Percentiles rank a stretch among this genome's conserved stretches.
Evolutionary conservation across 2,888 invertebrate genomes (phyloP).

Genomic region (Meandrusa payeni): DNA sequence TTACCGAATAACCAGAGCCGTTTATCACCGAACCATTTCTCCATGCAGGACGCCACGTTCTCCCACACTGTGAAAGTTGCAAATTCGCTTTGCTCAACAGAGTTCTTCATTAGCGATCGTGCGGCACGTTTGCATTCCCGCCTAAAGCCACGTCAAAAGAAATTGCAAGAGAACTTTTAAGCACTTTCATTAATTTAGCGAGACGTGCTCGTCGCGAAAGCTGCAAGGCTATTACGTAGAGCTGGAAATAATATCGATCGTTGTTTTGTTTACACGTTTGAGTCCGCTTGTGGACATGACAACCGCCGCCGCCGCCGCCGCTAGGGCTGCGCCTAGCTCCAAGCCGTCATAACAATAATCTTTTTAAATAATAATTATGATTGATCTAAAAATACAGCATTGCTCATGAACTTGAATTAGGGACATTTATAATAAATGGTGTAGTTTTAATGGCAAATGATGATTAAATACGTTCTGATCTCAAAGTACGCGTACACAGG

Average conservation of each 20-base stretch:
- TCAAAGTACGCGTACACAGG: too few relatives aligned
- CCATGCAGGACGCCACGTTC: conserved; percentile 85
- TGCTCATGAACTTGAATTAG: too few relatives aligned
- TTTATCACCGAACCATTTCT: conserved; percentile 96
- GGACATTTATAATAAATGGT: too few relatives aligned
- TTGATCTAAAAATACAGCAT: too few relatives aligned
- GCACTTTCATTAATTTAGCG: conserved; percentile 21
- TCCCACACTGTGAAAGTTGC: conserved; percentile 63
- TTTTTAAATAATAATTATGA: too few relatives aligned
- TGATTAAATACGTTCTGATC: too few relatives aligned
- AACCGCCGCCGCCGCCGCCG: conserved; percentile 71
- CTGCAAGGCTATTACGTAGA: conserved; percentile 56
- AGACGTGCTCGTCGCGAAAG: conserved; percentile 50
- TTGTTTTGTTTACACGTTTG: conserved; percentile 74
- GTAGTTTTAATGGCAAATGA: too few relatives aligned
- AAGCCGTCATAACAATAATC: too few relatives aligned
- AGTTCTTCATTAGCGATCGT: conserved; percentile 63
- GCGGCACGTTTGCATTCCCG: conserved; percentile 53
- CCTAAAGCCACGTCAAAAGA: conserved; percentile 44
- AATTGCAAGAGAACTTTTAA: conserved; percentile 28
- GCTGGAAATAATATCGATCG: conserved; percentile 67
- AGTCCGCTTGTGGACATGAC: conserved; percentile 74
- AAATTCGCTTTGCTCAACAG: conserved; percentile 41
- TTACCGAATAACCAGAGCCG: conserved; percentile 95
- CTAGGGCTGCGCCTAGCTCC: conserved; percentile 47